A percentile compares a stretch with the other conserved stretches of the same genome.
These are phyloP conservation scores for Clarias pachynema DNA, from an alignment of 2,797 vertebrate species.

Conservation along the genomic window DNA sequence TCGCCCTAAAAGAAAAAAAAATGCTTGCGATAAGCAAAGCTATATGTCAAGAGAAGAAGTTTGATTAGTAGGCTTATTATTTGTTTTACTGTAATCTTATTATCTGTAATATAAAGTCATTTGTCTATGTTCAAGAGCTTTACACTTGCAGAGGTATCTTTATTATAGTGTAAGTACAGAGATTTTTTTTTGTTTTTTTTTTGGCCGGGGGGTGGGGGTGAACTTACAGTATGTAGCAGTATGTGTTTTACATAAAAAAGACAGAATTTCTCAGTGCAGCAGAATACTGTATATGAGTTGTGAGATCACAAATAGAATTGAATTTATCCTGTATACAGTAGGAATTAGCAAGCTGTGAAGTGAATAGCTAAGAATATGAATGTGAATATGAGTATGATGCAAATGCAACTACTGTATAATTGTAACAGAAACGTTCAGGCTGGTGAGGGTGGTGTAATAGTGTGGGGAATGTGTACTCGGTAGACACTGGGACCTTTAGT, in stretches of 20 bases:
- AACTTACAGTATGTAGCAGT: not conserved
- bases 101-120: not conserved
- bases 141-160: not conserved
- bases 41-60: not conserved
- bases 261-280: not conserved
- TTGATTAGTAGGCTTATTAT: not conserved
- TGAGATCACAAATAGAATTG: not conserved
- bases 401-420: not conserved
- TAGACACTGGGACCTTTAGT: too few species aligned
- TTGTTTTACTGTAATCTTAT: not conserved
- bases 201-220: not conserved
- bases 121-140: not conserved
- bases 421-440: not conserved
- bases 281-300: not conserved
- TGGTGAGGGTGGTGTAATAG: not conserved
- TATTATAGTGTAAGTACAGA: not conserved
- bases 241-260: not conserved
- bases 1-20: not conserved
- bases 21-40: not conserved
- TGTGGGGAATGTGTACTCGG: not conserved
- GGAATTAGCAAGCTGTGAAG: not conserved
- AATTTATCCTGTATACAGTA: not conserved
- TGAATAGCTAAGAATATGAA: not conserved
- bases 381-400: too few species aligned
- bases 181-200: too few species aligned